These are phyloP conservation scores for Zoanthus sansibaricus DNA, from an alignment of 92 coral and sea anemone species.

Conservation along the genomic window DNA sequence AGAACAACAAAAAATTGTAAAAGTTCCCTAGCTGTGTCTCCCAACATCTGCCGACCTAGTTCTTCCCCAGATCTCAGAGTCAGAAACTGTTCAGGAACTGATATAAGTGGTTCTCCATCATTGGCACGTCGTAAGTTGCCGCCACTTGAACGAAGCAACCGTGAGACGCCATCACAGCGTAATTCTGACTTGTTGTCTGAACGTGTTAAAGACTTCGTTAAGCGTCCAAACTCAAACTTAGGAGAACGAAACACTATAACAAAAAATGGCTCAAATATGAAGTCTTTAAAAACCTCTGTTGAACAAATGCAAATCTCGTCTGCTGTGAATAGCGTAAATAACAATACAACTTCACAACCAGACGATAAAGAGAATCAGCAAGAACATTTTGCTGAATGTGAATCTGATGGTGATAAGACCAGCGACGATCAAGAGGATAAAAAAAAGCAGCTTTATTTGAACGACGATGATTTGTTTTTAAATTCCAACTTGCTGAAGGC, in stretches of 20 bases:
- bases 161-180: neutral
- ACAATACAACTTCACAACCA: neutral
- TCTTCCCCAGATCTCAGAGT: constrained; percentile 15
- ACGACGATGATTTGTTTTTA: constrained; percentile 64
- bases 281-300: neutral
- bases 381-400: constrained; percentile 14
- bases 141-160: constrained; percentile 6
- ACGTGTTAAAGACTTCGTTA: constrained; percentile 63
- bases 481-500: constrained; percentile 76
- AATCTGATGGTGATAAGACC: neutral
- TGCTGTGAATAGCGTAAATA: no score
- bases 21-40: constrained; percentile 14
- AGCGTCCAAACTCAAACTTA: constrained; percentile 60
- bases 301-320: neutral
- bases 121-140: constrained; percentile 22
- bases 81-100: neutral
- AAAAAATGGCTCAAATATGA: neutral
- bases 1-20: neutral
- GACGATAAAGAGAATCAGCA: neutral
- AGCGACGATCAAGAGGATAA: constrained; percentile 43
- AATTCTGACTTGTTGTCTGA: constrained; percentile 40
- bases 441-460: neutral
- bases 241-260: constrained; percentile 23
- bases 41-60: constrained; percentile 15
- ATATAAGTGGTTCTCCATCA: constrained; percentile 22